Percentiles rank a stretch among this genome's conserved stretches.
phyloP scores from a whole-genome alignment of 2,888 invertebrate genomes.

The Hermodice carunculata region DNA sequence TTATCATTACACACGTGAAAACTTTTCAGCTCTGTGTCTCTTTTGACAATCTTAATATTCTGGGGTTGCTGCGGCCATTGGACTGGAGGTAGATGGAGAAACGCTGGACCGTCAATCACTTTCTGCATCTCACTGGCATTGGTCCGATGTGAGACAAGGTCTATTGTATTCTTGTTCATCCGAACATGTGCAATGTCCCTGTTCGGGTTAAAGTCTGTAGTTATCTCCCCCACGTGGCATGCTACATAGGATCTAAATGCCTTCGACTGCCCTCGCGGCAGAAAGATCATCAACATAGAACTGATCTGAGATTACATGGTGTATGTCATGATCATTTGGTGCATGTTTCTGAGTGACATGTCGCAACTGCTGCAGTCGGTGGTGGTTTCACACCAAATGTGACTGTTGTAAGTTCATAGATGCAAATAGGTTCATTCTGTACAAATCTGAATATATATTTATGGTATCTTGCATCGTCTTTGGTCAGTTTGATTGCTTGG shows the following conservation, averaged over 20 bases:
- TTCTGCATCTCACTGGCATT: neutral
- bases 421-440: neutral
- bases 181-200: conserved; percentile 1
- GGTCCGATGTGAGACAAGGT: neutral
- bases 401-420: neutral
- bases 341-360: conserved; percentile 2
- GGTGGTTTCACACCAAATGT: conserved; percentile 7
- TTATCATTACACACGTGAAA: conserved; percentile 10
- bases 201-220: conserved; percentile 6
- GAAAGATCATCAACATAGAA: neutral
- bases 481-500: conserved; percentile 5
- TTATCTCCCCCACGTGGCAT: conserved; percentile 15
- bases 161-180: neutral
- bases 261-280: conserved; percentile 13
- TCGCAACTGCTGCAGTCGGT: conserved; percentile 9
- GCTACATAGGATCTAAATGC: conserved; percentile 12
- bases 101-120: conserved; percentile 1
- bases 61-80: neutral
- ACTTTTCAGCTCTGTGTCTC: conserved; percentile 3
- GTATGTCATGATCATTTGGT: neutral
- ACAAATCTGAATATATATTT: neutral
- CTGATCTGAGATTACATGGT: neutral
- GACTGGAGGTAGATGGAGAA: conserved; percentile 5
- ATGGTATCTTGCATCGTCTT: neutral
- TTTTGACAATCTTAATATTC: neutral